These are phyloP conservation scores for Homalodisca vitripennis DNA, from an alignment of 1,140 invertebrate genomes.

Conservation along the genomic window DNA sequence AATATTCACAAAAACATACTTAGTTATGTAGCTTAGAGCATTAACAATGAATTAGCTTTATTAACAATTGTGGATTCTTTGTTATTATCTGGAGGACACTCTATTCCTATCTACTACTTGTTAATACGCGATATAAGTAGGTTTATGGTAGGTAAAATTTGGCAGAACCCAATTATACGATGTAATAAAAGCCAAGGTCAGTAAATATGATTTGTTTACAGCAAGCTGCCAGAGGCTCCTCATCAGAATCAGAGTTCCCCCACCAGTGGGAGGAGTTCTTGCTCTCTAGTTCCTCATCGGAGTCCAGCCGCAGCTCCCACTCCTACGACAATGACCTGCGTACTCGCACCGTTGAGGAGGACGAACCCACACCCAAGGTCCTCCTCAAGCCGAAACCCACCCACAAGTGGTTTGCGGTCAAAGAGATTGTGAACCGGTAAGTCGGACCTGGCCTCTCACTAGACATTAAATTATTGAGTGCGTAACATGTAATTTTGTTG, in stretches of 20 bases:
- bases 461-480: too few relatives aligned
- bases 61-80: too few relatives aligned
- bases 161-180: too few relatives aligned
- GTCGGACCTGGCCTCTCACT: too few relatives aligned
- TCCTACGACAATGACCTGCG: neutral
- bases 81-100: neutral
- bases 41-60: too few relatives aligned
- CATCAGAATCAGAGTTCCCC: neutral
- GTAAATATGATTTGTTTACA: neutral
- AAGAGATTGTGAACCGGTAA: slow-evolving; percentile 47
- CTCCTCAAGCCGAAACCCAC: slow-evolving; percentile 61
- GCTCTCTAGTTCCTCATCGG: slow-evolving; percentile 3
- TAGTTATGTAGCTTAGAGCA: too few relatives aligned
- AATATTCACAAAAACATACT: too few relatives aligned
- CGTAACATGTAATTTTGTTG: too few relatives aligned
- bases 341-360: neutral
- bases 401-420: slow-evolving; percentile 63
- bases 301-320: neutral
- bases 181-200: too few relatives aligned
- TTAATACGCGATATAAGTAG: neutral
- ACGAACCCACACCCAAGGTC: slow-evolving; percentile 45
- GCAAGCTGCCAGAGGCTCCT: neutral
- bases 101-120: neutral
- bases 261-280: neutral
- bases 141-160: neutral